Percentiles rank a stretch among this genome's conserved stretches.
Evolutionary conservation across 2,797 vertebrate genomes (phyloP).

Genomic region (Pterois miles): DNA sequence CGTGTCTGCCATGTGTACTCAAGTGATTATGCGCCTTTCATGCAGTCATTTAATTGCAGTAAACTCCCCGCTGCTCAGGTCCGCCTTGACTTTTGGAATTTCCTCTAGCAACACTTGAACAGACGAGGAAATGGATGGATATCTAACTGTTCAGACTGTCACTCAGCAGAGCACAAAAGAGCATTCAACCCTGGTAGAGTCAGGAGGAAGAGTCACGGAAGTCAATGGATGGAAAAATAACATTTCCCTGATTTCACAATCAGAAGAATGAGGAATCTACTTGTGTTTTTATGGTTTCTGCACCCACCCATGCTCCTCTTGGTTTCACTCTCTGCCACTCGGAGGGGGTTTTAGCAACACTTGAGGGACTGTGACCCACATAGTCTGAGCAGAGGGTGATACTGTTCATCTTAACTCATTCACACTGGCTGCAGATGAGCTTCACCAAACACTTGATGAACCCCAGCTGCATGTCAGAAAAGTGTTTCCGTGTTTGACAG

Average conservation of each 20-base stretch:
- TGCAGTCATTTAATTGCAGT: background rate
- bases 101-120: background rate
- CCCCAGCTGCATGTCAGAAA: background rate
- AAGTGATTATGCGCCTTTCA: background rate
- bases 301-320: background rate
- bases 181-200: background rate
- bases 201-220: background rate
- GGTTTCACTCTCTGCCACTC: background rate
- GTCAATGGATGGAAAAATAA: background rate
- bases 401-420: background rate
- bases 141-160: background rate
- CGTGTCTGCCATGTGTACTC: background rate
- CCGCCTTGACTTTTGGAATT: constrained; percentile 14
- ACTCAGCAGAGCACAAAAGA: constrained; percentile 12
- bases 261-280: constrained; percentile 44
- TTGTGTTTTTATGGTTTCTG: background rate
- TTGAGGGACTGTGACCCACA: too few species aligned
- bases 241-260: constrained; percentile 20
- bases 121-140: constrained; percentile 31
- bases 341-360: background rate
- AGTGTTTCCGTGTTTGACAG: constrained; percentile 23
- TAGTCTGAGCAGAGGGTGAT: background rate
- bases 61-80: background rate
- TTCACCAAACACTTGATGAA: background rate
- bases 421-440: background rate